A percentile compares a stretch with the other conserved stretches of the same genome.
Evolutionary conservation across 2,797 vertebrate genomes (phyloP).

Genomic region (Dicrostonyx torquatus): DNA sequence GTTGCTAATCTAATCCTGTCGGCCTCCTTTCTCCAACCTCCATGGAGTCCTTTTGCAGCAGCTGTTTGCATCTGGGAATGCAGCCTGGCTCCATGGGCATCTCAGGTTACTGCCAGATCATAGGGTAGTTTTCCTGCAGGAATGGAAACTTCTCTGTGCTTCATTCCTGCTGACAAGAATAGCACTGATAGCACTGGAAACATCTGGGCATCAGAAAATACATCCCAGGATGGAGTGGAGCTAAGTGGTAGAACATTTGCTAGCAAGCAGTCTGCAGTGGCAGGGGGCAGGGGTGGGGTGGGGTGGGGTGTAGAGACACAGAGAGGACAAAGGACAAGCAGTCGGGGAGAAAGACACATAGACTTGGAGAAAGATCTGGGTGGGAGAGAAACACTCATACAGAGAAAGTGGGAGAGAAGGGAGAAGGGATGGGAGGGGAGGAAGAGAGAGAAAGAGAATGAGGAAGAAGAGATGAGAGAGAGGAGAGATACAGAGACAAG

Average conservation of each 20-base stretch:
- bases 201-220: constrained; percentile 1
- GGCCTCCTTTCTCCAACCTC: background rate
- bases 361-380: background rate
- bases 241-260: background rate
- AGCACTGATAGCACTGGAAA: constrained; percentile 8
- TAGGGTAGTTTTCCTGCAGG: background rate
- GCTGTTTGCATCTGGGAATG: background rate
- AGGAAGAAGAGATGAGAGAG: too few relatives aligned
- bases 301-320: background rate
- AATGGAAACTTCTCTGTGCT: background rate
- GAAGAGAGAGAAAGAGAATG: background rate
- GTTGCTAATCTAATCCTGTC: background rate
- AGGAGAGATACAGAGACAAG: background rate
- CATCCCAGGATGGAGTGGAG: background rate
- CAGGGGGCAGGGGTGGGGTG: rapidly evolving
- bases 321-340: background rate
- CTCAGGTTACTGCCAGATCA: background rate
- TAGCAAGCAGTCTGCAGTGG: background rate
- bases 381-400: too few relatives aligned
- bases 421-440: rapidly evolving
- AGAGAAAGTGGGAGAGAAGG: background rate
- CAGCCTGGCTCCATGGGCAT: background rate
- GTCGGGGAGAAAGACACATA: background rate
- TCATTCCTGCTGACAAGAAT: constrained; percentile 29
- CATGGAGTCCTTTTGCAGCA: background rate